Conservation (phyloP, 2,113 vertebrate genomes). For the Tautogolabrus adspersus region DNA sequence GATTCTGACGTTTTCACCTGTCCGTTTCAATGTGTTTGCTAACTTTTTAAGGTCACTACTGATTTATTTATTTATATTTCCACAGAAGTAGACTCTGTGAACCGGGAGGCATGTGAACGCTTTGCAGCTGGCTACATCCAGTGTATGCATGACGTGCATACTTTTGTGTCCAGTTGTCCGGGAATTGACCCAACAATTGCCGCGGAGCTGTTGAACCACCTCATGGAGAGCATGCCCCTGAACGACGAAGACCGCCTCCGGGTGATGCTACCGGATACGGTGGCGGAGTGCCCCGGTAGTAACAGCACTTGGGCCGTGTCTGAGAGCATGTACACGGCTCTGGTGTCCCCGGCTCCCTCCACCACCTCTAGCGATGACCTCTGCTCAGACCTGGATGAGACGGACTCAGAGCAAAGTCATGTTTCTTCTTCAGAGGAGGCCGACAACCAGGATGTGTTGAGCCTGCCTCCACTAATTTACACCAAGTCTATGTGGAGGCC, state of each 20-base stretch:
- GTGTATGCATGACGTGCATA: constrained; percentile 98
- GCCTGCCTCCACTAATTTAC: constrained; percentile 66
- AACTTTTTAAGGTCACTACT: not conserved
- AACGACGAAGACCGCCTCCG: constrained; percentile 85
- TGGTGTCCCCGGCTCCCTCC: constrained; percentile 72
- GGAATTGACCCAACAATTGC: constrained; percentile 89
- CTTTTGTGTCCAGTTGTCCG: constrained; percentile 92
- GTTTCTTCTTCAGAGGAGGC: constrained; percentile 77
- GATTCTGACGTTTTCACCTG: not conserved
- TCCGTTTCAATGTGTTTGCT: not conserved
- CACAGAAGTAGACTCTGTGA: constrained; percentile 86
- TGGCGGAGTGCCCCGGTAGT: constrained; percentile 63
- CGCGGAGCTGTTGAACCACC: constrained; percentile 92
- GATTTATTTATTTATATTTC: no score
- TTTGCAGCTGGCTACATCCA: constrained; percentile 97
- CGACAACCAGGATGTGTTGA: constrained; percentile 68
- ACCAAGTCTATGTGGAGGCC: constrained; percentile 92
- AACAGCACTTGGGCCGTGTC: constrained; percentile 54
- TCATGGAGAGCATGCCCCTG: constrained; percentile 94
- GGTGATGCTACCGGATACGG: constrained; percentile 83
- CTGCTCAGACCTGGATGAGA: constrained; percentile 90
- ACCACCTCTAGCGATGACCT: constrained; percentile 83
- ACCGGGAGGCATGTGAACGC: constrained; percentile 90
- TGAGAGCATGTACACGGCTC: constrained; percentile 29
- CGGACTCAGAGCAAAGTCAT: constrained; percentile 85